These are phyloP conservation scores for Theropithecus gelada DNA, from an alignment of 2,113 vertebrate species.

Conservation along the genomic window DNA sequence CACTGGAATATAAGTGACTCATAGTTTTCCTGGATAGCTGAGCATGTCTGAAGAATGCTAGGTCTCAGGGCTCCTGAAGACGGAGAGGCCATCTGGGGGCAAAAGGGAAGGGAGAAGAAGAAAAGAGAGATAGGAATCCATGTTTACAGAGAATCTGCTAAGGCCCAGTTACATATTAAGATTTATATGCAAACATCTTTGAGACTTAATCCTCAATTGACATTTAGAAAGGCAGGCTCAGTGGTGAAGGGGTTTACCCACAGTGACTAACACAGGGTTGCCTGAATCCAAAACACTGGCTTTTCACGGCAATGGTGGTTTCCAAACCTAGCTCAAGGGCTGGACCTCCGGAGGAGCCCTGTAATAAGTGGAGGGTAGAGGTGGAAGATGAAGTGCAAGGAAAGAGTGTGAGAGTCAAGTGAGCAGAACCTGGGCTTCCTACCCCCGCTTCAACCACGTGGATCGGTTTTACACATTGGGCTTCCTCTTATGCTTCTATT, in stretches of 20 bases:
- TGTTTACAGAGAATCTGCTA: not conserved
- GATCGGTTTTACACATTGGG: not conserved
- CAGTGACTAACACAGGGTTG: not conserved
- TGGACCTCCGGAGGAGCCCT: rapidly evolving
- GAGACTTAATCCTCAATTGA: not conserved
- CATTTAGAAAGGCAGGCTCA: not conserved
- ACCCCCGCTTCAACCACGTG: not conserved
- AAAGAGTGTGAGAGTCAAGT: not conserved
- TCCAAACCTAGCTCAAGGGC: not conserved
- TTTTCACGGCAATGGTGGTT: not conserved
- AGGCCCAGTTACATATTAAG: not conserved
- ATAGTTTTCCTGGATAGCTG: not conserved
- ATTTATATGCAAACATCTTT: not conserved
- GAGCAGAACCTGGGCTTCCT: not conserved
- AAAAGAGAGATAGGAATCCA: not conserved
- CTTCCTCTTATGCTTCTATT: not conserved
- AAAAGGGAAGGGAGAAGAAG: not conserved
- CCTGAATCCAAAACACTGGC: not conserved
- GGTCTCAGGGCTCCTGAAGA: not conserved
- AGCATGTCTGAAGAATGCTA: not conserved
- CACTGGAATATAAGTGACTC: not conserved
- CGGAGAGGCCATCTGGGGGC: not conserved
- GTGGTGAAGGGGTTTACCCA: not conserved
- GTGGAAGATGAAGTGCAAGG: rapidly evolving
- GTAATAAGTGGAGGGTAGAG: not conserved